phyloP scores from a whole-genome alignment of 2,888 invertebrate genomes.

The Cryptocephalus moraei region DNA sequence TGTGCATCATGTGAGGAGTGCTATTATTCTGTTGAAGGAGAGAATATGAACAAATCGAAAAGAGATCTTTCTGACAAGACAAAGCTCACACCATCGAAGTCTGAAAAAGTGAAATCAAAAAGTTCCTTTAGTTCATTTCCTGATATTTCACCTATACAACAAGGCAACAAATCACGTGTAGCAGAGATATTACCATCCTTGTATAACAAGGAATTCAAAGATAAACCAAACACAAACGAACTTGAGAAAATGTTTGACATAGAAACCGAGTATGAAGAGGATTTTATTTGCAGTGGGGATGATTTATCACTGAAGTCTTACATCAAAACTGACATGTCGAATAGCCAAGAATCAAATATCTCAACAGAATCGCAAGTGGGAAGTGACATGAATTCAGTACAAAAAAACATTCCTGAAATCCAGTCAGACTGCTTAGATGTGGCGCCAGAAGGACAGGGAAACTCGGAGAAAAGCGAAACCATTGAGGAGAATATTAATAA shows the following conservation, averaged over 20 bases:
- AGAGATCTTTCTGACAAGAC: background rate
- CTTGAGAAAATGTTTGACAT: constrained; percentile 30
- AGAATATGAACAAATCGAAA: no score
- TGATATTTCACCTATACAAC: constrained; percentile 30
- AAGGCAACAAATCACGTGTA: constrained; percentile 25
- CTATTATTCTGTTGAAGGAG: no score
- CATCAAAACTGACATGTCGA: no score
- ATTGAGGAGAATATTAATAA: no score
- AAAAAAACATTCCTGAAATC: no score
- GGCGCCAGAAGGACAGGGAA: no score
- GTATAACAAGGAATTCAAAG: constrained; percentile 32
- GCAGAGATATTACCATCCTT: constrained; percentile 32
- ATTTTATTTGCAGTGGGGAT: constrained; percentile 28
- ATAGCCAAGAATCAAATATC: no score
- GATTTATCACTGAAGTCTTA: constrained; percentile 15
- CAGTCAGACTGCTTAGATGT: no score
- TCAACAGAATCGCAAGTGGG: no score
- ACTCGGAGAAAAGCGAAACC: no score
- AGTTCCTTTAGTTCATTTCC: constrained; percentile 26
- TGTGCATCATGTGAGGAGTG: no score
- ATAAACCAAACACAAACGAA: constrained; percentile 27
- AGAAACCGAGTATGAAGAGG: constrained; percentile 34
- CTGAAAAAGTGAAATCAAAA: constrained; percentile 28
- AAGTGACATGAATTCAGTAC: no score
- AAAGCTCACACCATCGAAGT: constrained; percentile 15